Conservation (phyloP, 35 echinoderm and acorn worm species). For the Patiria miniata region DNA sequence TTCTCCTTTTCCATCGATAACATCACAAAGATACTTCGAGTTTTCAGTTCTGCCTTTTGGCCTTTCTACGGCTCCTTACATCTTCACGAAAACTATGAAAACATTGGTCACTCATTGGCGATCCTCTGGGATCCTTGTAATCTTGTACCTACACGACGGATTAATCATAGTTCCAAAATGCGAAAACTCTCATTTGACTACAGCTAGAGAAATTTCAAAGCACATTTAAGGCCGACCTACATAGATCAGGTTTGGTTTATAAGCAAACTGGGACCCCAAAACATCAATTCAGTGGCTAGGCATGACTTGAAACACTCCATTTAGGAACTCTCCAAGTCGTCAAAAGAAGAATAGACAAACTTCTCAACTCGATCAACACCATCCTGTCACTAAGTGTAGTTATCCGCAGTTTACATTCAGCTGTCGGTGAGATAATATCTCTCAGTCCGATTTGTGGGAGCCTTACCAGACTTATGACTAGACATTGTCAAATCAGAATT, state of each 20-base stretch:
- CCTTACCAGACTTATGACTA: background rate
- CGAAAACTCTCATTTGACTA: background rate
- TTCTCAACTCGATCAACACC: background rate
- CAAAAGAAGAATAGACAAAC: background rate
- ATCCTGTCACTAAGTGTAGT: background rate
- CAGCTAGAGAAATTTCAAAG: background rate
- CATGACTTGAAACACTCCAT: background rate
- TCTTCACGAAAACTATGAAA: slow-evolving; percentile 17
- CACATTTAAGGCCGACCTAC: background rate
- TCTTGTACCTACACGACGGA: background rate
- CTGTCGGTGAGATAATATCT: background rate
- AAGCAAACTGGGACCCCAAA: background rate
- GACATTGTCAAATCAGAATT: background rate
- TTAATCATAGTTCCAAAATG: background rate
- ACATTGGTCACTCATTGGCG: slow-evolving; percentile 15
- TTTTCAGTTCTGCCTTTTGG: slow-evolving; percentile 52
- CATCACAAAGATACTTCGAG: background rate
- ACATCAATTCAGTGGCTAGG: background rate
- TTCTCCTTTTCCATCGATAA: slow-evolving; percentile 20
- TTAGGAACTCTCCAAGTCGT: background rate
- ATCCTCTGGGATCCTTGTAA: background rate
- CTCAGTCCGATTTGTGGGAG: background rate
- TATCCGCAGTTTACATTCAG: background rate
- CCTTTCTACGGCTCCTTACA: slow-evolving; percentile 26
- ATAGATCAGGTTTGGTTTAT: background rate